phyloP scores from a whole-genome alignment of 1,140 invertebrate species.

The Drosophila biarmipes region DNA sequence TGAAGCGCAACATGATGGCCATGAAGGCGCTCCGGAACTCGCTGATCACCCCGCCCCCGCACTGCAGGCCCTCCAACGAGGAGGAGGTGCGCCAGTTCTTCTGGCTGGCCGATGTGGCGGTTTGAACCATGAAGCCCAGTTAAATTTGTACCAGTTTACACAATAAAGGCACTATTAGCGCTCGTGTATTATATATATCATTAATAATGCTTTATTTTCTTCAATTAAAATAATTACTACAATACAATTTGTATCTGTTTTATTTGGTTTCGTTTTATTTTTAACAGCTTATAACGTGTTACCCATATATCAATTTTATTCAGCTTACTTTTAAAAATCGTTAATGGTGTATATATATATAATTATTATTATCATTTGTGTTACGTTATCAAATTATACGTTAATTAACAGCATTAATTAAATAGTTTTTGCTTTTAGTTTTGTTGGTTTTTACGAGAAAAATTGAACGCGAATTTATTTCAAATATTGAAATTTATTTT shows the following conservation, averaged over 20 bases:
- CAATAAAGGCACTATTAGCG: conserved; percentile 23
- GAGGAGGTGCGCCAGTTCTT: conserved; percentile 88
- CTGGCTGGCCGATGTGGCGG: conserved; percentile 85
- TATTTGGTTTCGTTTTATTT: conserved; percentile 72
- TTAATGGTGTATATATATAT: conserved; percentile 69
- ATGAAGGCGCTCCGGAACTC: conserved; percentile 85
- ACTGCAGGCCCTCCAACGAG: conserved; percentile 87
- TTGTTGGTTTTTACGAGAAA: conserved; percentile 50
- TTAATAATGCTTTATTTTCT: conserved; percentile 77
- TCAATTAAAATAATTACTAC: conserved; percentile 67
- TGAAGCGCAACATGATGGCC: conserved; percentile 86
- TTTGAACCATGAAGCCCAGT: not conserved
- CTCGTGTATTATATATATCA: conserved; percentile 55
- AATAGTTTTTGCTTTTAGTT: conserved; percentile 32
- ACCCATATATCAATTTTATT: conserved; percentile 65
- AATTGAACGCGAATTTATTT: conserved; percentile 74
- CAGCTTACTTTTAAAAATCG: conserved; percentile 66
- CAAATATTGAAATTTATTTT: conserved; percentile 59
- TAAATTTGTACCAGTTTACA: not conserved
- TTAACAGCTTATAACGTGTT: conserved; percentile 77
- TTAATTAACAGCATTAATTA: conserved; percentile 63
- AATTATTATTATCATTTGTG: conserved; percentile 74
- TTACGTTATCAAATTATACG: conserved; percentile 71
- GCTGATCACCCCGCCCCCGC: conserved; percentile 85
- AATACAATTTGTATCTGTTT: conserved; percentile 71